Conservation (phyloP, 2,888 invertebrate species). For the Pristionchus maxplancki region DNA sequence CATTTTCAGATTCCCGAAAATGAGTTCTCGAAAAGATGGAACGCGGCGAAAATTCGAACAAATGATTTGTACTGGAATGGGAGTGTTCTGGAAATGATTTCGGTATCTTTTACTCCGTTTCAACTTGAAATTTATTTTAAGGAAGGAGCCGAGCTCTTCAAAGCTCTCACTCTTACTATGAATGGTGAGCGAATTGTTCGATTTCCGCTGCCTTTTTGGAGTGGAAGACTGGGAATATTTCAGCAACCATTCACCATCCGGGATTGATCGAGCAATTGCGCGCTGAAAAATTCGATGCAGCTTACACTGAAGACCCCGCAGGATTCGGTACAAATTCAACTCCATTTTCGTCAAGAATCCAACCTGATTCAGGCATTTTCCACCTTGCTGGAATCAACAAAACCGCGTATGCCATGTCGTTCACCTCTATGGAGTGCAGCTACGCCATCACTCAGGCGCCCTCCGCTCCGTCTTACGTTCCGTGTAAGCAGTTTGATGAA, state of each 20-base stretch:
- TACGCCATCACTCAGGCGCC: neutral
- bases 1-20: constrained; percentile 19
- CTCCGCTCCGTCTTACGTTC: neutral
- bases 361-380: neutral
- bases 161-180: neutral
- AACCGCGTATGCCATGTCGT: neutral
- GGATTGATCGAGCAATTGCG: constrained; percentile 5
- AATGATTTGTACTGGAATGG: neutral
- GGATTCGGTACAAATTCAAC: neutral
- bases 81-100: neutral
- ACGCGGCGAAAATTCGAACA: neutral
- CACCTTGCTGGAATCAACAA: neutral
- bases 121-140: neutral
- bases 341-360: neutral
- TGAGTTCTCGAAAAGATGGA: neutral
- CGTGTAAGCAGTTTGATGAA: neutral
- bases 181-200: neutral
- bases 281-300: neutral
- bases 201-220: too few species aligned
- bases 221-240: neutral
- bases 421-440: neutral
- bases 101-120: neutral
- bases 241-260: neutral
- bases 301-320: neutral
- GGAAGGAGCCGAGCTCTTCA: neutral